A percentile compares a stretch with the other conserved stretches of the same genome.
These are phyloP conservation scores for Papilio gigon DNA, from an alignment of 2,888 invertebrate species.

Conservation along the genomic window DNA sequence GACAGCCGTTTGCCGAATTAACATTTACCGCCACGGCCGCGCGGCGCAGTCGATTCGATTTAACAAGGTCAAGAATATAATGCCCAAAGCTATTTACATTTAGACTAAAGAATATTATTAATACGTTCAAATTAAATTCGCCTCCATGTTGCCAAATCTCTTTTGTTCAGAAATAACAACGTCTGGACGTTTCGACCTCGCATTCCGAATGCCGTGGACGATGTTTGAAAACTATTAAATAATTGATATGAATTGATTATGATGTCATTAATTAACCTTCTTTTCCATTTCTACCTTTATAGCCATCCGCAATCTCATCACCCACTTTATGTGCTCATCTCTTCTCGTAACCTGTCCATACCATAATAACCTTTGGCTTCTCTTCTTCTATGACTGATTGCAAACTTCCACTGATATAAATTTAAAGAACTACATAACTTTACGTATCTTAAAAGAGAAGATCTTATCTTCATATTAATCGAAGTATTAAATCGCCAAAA, in stretches of 20 bases:
- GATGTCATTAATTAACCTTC: no score
- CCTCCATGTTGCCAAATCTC: slow-evolving; percentile 37
- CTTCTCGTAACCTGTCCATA: no score
- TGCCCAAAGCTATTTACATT: slow-evolving; percentile 15
- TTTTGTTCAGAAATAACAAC: slow-evolving; percentile 34
- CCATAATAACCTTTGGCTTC: no score
- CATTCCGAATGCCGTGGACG: slow-evolving; percentile 3
- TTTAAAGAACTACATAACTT: no score
- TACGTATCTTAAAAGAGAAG: no score
- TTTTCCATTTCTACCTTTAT: no score
- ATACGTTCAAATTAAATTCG: slow-evolving; percentile 24
- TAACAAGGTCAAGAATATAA: slow-evolving; percentile 38
- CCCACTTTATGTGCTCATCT: no score
- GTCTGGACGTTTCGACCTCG: slow-evolving; percentile 36
- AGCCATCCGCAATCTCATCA: no score
- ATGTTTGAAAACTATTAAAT: background rate
- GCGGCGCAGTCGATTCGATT: slow-evolving; percentile 23
- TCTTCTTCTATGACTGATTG: no score
- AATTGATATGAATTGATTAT: background rate
- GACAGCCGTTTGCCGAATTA: slow-evolving; percentile 19
- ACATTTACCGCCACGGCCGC: slow-evolving; percentile 1
- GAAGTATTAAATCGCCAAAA: no score
- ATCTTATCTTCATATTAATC: no score
- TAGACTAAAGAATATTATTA: slow-evolving; percentile 34
- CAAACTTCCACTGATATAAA: no score